A percentile compares a stretch with the other conserved stretches of the same genome.
Conservation (phyloP, 2,797 vertebrate genomes). For the Meda fulgida region DNA sequence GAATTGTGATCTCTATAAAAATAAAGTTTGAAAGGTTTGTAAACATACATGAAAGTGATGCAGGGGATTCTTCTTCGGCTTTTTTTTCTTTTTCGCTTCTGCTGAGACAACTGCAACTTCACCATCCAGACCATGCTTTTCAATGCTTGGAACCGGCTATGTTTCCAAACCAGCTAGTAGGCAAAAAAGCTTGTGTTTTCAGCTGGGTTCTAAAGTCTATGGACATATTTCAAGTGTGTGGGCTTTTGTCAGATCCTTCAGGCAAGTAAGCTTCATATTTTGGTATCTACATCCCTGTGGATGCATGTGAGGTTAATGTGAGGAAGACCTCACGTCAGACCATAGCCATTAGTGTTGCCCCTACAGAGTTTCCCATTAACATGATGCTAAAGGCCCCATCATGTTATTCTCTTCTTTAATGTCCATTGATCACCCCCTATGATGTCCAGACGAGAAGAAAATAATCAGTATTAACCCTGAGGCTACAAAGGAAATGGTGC, state of each 20-base stretch:
- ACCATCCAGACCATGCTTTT: not conserved
- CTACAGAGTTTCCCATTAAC: conserved; percentile 26
- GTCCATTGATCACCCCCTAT: conserved; percentile 43
- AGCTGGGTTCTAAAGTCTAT: not conserved
- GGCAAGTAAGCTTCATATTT: not conserved
- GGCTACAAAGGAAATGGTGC: conserved; percentile 51
- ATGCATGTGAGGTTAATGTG: conserved; percentile 16
- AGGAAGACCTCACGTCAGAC: conserved; percentile 24
- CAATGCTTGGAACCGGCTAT: not conserved
- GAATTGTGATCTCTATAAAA: no score
- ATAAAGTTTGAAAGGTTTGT: not conserved
- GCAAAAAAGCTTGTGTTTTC: not conserved
- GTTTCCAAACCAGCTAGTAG: not conserved
- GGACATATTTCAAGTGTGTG: not conserved
- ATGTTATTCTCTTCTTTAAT: conserved; percentile 26
- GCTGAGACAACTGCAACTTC: not conserved
- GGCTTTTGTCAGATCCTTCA: conserved; percentile 10
- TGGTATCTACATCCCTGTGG: not conserved
- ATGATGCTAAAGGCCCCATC: conserved; percentile 27
- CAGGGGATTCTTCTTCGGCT: no score
- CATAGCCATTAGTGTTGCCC: conserved; percentile 12
- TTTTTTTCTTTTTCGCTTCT: not conserved
- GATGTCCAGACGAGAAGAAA: conserved; percentile 42
- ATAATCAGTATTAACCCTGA: conserved; percentile 53
- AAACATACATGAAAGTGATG: not conserved